Evolutionary conservation across 2,888 invertebrate genomes (phyloP).

Genomic region (Zaprionus lineosus): DNA sequence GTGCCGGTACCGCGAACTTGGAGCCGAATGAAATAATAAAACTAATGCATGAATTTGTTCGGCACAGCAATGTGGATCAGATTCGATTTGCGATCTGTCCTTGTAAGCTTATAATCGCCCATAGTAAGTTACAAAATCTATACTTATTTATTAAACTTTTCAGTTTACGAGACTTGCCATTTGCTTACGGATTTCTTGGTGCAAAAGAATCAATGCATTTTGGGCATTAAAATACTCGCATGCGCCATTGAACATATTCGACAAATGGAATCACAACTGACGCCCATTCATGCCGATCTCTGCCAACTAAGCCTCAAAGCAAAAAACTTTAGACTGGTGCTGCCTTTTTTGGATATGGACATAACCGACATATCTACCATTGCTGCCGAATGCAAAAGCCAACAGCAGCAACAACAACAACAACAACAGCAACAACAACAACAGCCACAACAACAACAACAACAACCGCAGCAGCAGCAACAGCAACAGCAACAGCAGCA

Average conservation of each 20-base stretch:
- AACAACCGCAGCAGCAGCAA: too few species aligned
- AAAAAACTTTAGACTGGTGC: conserved; percentile 95
- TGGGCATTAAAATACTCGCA: conserved; percentile 91
- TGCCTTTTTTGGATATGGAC: conserved; percentile 94
- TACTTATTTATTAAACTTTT: conserved; percentile 47
- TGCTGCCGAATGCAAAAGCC: conserved; percentile 82
- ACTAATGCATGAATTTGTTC: conserved; percentile 93
- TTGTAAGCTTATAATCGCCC: conserved; percentile 43
- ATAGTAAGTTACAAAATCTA: not conserved
- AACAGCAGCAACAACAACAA: too few species aligned
- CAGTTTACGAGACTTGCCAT: conserved; percentile 96
- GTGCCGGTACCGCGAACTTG: conserved; percentile 83
- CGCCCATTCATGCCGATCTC: conserved; percentile 96
- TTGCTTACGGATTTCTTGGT: conserved; percentile 90
- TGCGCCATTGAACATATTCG: conserved; percentile 95
- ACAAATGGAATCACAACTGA: conserved; percentile 93
- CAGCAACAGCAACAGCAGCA: too few species aligned
- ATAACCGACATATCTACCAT: conserved; percentile 91
- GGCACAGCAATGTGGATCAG: conserved; percentile 94
- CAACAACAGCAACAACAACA: conserved; percentile 62
- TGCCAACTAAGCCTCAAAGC: conserved; percentile 95
- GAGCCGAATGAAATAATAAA: conserved; percentile 84
- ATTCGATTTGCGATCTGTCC: conserved; percentile 91
- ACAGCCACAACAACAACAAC: conserved; percentile 66
- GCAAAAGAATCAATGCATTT: conserved; percentile 88